Evolutionary conservation across 2,888 invertebrate species (phyloP).

Genomic region (Athalia rosae): DNA sequence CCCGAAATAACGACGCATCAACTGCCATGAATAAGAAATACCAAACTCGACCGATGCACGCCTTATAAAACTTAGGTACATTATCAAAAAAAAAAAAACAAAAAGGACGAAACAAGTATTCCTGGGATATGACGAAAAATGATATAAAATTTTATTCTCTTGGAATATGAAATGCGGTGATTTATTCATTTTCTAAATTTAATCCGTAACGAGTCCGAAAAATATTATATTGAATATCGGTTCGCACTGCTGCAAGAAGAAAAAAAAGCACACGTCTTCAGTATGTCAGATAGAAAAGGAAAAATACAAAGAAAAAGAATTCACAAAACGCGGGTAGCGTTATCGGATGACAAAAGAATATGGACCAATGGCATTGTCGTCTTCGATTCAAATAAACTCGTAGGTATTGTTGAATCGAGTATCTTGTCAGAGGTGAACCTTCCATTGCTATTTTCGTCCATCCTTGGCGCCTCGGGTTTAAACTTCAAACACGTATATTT

Average conservation of each 20-base stretch:
- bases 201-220: too few species aligned
- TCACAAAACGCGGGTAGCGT: not conserved
- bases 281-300: too few species aligned
- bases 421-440: slow-evolving; percentile 17
- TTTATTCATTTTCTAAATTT: too few species aligned
- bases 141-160: not conserved
- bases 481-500: not conserved
- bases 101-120: not conserved
- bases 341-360: slow-evolving; percentile 25
- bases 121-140: not conserved
- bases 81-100: too few species aligned
- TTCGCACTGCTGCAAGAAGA: too few species aligned
- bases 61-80: not conserved
- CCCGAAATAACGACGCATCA: slow-evolving; percentile 19
- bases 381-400: slow-evolving; percentile 1
- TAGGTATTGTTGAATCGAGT: slow-evolving; percentile 1
- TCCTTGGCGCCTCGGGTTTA: not conserved
- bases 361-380: slow-evolving; percentile 5
- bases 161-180: too few species aligned
- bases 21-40: slow-evolving; percentile 40
- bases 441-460: slow-evolving; percentile 3
- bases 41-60: slow-evolving; percentile 18
- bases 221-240: too few species aligned
- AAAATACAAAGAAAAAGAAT: too few species aligned
- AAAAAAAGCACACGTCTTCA: too few species aligned